Percentiles rank a stretch among this genome's conserved stretches.
Evolutionary conservation across 2,113 vertebrate genomes (phyloP).

Genomic region (Rallus limicola): DNA sequence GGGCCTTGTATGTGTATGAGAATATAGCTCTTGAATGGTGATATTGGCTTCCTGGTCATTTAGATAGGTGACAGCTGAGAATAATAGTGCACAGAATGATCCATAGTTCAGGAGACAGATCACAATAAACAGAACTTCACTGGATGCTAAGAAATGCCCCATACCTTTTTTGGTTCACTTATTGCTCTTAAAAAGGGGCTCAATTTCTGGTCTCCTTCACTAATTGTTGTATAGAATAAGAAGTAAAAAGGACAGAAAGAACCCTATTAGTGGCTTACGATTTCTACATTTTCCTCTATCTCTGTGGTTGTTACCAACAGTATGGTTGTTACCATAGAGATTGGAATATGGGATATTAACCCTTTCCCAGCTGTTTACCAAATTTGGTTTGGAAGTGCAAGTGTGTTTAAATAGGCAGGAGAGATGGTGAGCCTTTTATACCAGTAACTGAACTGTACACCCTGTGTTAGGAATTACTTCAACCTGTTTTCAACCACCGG

Average conservation of each 20-base stretch:
- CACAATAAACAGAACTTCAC: not conserved
- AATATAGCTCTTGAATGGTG: not conserved
- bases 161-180: not conserved
- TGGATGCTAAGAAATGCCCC: not conserved
- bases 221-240: not conserved
- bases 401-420: not conserved
- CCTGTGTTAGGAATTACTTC: not conserved
- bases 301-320: not conserved
- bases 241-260: not conserved
- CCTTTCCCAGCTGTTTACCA: not conserved
- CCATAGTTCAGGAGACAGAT: not conserved
- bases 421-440: not conserved
- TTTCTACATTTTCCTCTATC: not conserved
- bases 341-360: not conserved
- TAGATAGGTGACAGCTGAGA: not conserved
- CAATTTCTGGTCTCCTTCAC: not conserved
- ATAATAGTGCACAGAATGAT: not conserved
- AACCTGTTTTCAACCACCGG: not conserved
- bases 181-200: not conserved
- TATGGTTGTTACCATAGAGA: not conserved
- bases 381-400: not conserved
- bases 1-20: not conserved
- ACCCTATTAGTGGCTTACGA: not conserved
- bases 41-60: not conserved
- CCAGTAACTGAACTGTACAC: not conserved